These are phyloP conservation scores for Spea hammondii DNA, from an alignment of 2,797 vertebrate species.

Conservation along the genomic window DNA sequence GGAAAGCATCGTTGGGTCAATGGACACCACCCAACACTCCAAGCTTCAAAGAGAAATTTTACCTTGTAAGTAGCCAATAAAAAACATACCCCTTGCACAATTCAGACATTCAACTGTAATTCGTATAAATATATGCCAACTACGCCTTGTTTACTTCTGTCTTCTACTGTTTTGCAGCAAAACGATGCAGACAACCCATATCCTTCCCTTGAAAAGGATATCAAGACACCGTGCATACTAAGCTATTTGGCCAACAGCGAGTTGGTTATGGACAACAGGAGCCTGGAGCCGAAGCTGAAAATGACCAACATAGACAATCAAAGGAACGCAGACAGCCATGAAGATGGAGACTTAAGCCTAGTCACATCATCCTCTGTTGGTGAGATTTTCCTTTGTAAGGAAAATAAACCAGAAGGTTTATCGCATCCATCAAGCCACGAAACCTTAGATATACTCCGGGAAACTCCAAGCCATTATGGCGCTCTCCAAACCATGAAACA, in stretches of 20 bases:
- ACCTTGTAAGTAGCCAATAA: slow-evolving; percentile 73
- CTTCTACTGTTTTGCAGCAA: slow-evolving; percentile 69
- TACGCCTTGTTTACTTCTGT: background rate
- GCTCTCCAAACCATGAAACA: slow-evolving; percentile 22
- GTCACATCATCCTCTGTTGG: slow-evolving; percentile 58
- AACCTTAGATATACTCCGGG: slow-evolving; percentile 63
- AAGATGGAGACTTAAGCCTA: slow-evolving; percentile 56
- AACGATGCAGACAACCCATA: slow-evolving; percentile 66
- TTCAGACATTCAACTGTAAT: too few relatives aligned
- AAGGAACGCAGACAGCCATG: slow-evolving; percentile 64
- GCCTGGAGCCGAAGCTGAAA: slow-evolving; percentile 39
- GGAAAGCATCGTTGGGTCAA: slow-evolving; percentile 83
- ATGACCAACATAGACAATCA: slow-evolving; percentile 62
- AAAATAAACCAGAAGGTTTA: slow-evolving; percentile 42
- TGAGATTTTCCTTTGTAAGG: slow-evolving; percentile 53
- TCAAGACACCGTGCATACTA: slow-evolving; percentile 76
- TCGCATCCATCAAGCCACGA: slow-evolving; percentile 25
- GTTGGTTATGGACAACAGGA: slow-evolving; percentile 51
- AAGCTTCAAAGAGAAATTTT: slow-evolving; percentile 91
- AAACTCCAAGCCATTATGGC: slow-evolving; percentile 20
- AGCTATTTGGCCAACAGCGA: slow-evolving; percentile 77
- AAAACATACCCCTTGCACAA: background rate
- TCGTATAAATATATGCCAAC: background rate
- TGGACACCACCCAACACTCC: slow-evolving; percentile 89
- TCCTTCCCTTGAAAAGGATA: slow-evolving; percentile 59